These are phyloP conservation scores for Pituophis catenifer DNA, from an alignment of 2,113 vertebrate species.

Conservation along the genomic window DNA sequence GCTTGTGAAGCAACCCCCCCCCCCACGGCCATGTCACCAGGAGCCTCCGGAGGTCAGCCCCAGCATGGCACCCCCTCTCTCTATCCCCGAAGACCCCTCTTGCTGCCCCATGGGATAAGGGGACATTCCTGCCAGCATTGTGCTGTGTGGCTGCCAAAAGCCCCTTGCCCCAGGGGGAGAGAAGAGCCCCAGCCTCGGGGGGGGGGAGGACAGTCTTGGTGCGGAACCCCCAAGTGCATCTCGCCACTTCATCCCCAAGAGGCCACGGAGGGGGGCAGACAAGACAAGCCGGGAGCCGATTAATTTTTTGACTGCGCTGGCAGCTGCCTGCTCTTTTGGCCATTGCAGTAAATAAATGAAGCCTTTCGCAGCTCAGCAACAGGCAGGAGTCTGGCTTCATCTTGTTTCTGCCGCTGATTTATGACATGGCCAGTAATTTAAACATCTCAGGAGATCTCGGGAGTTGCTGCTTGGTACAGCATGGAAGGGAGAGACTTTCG, in stretches of 20 bases:
- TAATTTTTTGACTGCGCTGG: background rate
- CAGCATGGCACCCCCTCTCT: background rate
- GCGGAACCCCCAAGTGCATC: background rate
- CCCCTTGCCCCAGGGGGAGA: background rate
- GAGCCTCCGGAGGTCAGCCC: background rate
- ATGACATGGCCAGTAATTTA: conserved; percentile 56
- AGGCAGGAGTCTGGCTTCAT: conserved; percentile 40
- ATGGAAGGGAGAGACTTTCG: conserved; percentile 14
- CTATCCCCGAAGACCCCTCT: background rate
- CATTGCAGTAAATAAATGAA: conserved; percentile 31
- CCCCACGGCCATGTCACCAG: background rate
- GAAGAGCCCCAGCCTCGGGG: background rate
- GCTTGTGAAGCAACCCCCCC: background rate
- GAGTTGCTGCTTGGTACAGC: conserved; percentile 51
- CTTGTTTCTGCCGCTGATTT: conserved; percentile 56
- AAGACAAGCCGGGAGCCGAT: background rate
- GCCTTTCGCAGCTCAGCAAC: conserved; percentile 56
- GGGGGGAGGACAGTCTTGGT: background rate
- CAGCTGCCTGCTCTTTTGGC: background rate
- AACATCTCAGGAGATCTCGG: conserved; percentile 58
- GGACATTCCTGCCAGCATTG: background rate
- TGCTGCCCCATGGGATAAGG: background rate
- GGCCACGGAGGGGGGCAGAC: background rate
- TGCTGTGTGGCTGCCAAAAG: background rate
- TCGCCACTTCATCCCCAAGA: background rate